phyloP scores from a whole-genome alignment of 2,888 invertebrate genomes.

The Zootermopsis nevadensis region DNA sequence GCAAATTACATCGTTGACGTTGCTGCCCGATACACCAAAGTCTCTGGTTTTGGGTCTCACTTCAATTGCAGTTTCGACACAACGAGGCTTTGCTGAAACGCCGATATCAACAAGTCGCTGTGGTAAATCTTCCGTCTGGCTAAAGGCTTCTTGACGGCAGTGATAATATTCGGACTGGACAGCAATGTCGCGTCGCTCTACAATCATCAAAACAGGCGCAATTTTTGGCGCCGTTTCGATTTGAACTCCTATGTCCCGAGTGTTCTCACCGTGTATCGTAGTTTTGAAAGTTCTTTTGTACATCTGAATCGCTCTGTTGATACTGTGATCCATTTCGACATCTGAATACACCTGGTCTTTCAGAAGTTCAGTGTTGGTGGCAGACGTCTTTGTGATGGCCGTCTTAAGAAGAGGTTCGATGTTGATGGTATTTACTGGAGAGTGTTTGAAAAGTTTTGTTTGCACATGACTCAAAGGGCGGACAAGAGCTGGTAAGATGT shows the following conservation, averaged over 20 bases:
- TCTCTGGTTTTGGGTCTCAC: conserved; percentile 62
- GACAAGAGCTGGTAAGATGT: background rate
- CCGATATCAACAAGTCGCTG: conserved; percentile 44
- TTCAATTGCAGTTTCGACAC: conserved; percentile 50
- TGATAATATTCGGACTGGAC: background rate
- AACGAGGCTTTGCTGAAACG: conserved; percentile 45
- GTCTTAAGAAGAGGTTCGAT: background rate
- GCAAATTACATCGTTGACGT: conserved; percentile 65
- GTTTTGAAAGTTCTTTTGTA: conserved; percentile 15
- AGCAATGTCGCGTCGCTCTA: background rate
- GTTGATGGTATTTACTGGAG: background rate
- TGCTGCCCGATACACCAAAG: conserved; percentile 67
- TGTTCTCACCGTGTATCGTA: background rate
- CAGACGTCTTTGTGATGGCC: background rate
- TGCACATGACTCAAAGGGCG: background rate
- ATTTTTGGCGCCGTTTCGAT: background rate
- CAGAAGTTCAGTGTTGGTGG: conserved; percentile 7
- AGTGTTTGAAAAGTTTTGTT: background rate
- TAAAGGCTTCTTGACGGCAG: background rate
- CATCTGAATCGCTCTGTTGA: conserved; percentile 13
- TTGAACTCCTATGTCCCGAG: conserved; percentile 27
- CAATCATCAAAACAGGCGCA: background rate
- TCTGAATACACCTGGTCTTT: conserved; percentile 30
- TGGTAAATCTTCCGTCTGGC: background rate
- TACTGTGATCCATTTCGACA: conserved; percentile 18